Percentiles rank a stretch among this genome's conserved stretches.
Conservation (phyloP, 2,888 invertebrate species). For the Meloe dianella region DNA sequence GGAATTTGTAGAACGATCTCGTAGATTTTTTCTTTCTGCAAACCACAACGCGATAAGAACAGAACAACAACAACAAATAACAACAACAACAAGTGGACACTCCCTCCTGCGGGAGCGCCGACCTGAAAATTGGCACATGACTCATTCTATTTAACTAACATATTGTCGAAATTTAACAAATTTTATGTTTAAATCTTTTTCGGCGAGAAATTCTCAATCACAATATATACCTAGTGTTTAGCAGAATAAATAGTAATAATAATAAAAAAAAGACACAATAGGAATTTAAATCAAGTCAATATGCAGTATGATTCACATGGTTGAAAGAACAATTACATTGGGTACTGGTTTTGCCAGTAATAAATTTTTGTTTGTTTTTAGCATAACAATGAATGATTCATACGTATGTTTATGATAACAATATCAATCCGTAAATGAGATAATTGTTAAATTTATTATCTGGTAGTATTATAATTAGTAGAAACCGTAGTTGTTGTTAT, state of each 20-base stretch:
- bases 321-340: background rate
- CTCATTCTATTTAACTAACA: conserved; percentile 10
- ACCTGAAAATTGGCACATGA: conserved; percentile 31
- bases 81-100: conserved; percentile 21
- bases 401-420: background rate
- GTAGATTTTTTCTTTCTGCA: background rate
- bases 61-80: background rate
- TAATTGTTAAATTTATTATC: background rate
- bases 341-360: conserved; percentile 1
- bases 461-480: background rate
- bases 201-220: too few species aligned
- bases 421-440: background rate
- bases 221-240: too few species aligned
- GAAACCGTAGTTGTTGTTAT: background rate
- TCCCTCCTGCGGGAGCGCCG: conserved; percentile 35
- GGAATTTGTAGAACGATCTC: conserved; percentile 6
- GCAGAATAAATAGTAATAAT: background rate
- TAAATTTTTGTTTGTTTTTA: conserved; percentile 4
- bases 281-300: background rate
- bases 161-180: conserved; percentile 1
- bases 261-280: background rate
- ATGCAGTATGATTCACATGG: background rate
- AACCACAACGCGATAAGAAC: background rate
- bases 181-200: background rate
- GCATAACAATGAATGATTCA: conserved; percentile 13